A percentile compares a stretch with the other conserved stretches of the same genome.
phyloP scores from a whole-genome alignment of 1,140 invertebrate genomes.

The Brevipalpus yothersi region DNA sequence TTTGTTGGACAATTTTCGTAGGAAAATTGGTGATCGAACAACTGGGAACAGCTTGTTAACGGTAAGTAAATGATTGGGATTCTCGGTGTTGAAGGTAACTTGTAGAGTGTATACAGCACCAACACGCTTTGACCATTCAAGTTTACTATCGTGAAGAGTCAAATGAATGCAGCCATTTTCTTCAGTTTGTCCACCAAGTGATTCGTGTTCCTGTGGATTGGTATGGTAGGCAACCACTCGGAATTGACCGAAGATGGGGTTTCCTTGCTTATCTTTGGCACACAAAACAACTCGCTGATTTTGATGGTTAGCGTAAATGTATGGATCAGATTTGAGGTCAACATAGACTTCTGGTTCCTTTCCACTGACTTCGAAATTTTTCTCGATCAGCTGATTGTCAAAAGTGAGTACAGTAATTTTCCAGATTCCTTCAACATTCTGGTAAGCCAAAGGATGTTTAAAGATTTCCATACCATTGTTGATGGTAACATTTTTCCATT shows the following conservation, averaged over 20 bases:
- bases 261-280: not conserved
- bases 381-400: not conserved
- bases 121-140: too few species aligned
- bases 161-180: not conserved
- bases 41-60: not conserved
- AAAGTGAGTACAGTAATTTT: not conserved
- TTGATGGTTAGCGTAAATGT: not conserved
- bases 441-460: not conserved
- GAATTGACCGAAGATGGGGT: not conserved
- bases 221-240: not conserved
- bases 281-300: not conserved
- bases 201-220: not conserved
- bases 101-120: not conserved
- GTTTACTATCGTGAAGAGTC: not conserved
- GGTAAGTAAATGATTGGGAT: not conserved
- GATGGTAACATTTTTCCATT: not conserved
- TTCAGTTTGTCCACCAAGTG: not conserved
- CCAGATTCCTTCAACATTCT: not conserved
- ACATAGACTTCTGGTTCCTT: not conserved
- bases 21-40: not conserved
- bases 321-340: not conserved
- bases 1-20: not conserved
- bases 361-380: not conserved
- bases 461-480: not conserved
- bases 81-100: too few species aligned